Conservation (phyloP, 2,888 invertebrate genomes). For the Tillus elongatus region DNA sequence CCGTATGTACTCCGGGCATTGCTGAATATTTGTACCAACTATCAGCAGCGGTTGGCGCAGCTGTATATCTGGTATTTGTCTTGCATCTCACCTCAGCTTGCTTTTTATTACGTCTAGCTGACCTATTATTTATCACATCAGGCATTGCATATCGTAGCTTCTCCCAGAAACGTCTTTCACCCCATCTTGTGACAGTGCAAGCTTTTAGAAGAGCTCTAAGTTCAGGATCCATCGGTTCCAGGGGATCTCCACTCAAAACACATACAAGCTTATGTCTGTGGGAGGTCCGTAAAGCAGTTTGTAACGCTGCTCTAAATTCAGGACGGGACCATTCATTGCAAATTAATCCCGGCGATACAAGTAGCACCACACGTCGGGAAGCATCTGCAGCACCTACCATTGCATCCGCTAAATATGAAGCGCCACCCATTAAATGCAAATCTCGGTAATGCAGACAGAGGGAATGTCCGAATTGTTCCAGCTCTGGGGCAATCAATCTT, state of each 20-base stretch:
- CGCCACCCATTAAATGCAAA: conserved; percentile 49
- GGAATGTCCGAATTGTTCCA: conserved; percentile 62
- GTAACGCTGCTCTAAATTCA: conserved; percentile 73
- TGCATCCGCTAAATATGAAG: conserved; percentile 53
- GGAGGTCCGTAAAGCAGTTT: conserved; percentile 62
- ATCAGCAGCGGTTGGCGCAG: conserved; percentile 63
- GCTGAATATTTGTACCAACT: conserved; percentile 63
- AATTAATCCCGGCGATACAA: conserved; percentile 72
- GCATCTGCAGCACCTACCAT: conserved; percentile 55
- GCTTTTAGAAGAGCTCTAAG: conserved; percentile 63
- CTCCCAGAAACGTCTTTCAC: conserved; percentile 78
- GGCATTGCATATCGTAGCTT: conserved; percentile 68
- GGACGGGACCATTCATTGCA: conserved; percentile 75
- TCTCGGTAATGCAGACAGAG: conserved; percentile 64
- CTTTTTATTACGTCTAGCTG: conserved; percentile 46
- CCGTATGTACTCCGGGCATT: conserved; percentile 48
- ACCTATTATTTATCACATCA: conserved; percentile 56
- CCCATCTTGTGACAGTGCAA: conserved; percentile 63
- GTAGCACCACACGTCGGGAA: conserved; percentile 65
- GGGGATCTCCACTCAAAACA: conserved; percentile 58
- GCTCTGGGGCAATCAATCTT: conserved; percentile 59
- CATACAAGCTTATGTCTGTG: conserved; percentile 54
- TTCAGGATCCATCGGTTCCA: conserved; percentile 66
- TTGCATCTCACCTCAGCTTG: conserved; percentile 50
- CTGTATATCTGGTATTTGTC: conserved; percentile 55